A percentile compares a stretch with the other conserved stretches of the same genome.
Evolutionary conservation across 1,140 invertebrate species (phyloP).

Genomic region (Lucilia sericata): DNA sequence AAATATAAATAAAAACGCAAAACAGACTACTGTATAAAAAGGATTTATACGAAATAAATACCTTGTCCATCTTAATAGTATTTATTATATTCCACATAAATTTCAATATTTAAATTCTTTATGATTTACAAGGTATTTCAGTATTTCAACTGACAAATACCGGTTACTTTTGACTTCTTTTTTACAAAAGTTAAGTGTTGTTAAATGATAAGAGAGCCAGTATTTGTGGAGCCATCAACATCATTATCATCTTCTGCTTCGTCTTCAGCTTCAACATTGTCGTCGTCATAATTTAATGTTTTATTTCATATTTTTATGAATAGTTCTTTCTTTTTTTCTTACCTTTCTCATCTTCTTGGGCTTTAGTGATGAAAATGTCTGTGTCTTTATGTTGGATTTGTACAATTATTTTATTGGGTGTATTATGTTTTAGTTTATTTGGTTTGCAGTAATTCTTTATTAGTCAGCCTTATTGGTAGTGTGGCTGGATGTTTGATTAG

Average conservation of each 20-base stretch:
- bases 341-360: not conserved
- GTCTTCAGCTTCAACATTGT: not conserved
- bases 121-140: not conserved
- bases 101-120: conserved; percentile 1
- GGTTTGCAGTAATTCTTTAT: not conserved
- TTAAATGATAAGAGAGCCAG: conserved; percentile 12
- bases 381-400: not conserved
- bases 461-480: not conserved
- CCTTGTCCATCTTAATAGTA: no score
- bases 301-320: not conserved
- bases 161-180: not conserved
- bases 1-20: not conserved
- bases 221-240: conserved; percentile 26
- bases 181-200: not conserved
- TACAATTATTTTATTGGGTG: conserved; percentile 19
- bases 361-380: not conserved
- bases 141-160: not conserved
- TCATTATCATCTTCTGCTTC: not conserved
- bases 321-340: not conserved
- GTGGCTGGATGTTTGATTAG: not conserved
- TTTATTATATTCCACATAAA: not conserved
- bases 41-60: not conserved
- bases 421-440: not conserved
- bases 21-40: conserved; percentile 17
- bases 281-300: not conserved